Evolutionary conservation across 1,140 invertebrate genomes (phyloP), one percentile per base, ranked within the genome.

Genomic region (Panulirus ornatus): DNA sequence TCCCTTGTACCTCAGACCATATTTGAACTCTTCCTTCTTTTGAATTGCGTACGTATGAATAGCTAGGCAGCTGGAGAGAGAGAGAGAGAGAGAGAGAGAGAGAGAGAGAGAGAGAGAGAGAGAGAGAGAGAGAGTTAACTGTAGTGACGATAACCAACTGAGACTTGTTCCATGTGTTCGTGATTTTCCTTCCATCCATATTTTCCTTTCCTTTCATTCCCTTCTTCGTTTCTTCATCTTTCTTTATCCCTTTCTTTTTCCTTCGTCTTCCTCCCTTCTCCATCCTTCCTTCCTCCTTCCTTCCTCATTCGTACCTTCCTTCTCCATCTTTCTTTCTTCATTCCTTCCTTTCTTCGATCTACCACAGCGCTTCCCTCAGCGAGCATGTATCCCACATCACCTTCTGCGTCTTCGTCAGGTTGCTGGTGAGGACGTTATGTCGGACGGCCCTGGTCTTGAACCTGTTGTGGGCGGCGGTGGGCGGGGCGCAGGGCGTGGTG

Each of bases 401-500:
- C 22, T 58, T 58, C 11, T 30, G 9, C 3, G 16, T 9, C 3
- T 36, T 44, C 0, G 36, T 30, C 30, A 14, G 9, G 27, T 83
- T 0, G 11, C 44, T 30, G 34, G n/a, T 34, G 5, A 0, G 8
- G 27, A 0, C 3, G 38, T 73, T 36, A n/a, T n/a, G n/a, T 47
- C 40, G 42, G 36, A 11, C 16, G 9, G 66, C 58, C 40, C 47
- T 22, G 22, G 27, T 30, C 83, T 47, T 30, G n/a, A 47, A 27
- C 84, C 75, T 38, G 84, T 38, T 76, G 84, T 42, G 19, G 22
- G 73, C 47, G 22, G 47, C 27, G 73, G 16, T 47, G 40, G 84
- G 44, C 47, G 73, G 5, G 34, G 73, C 22, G 22, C 40, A 5
- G 19, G 27, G 27, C 83, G 71, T 54, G 83, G 30, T 73, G 58